Evolutionary conservation across 2,113 vertebrate species (phyloP), one percentile per base, ranked within the genome.

Genomic region (Hydrochoerus hydrochaeris): DNA sequence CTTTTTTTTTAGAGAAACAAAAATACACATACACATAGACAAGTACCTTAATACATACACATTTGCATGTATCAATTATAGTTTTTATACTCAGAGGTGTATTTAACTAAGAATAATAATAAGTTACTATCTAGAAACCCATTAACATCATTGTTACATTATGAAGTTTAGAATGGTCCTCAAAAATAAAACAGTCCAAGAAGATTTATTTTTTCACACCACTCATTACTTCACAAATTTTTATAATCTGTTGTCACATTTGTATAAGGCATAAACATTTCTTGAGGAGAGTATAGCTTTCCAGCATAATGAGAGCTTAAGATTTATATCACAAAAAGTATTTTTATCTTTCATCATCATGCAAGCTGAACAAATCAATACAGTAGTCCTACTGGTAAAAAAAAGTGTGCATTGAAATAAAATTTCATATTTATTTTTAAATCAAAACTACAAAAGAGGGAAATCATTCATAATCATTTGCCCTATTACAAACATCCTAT

Each of bases 341-440:
- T 85, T 49, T 62, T 88, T 84, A 91, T 84, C 94, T 94, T 54
- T 94, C 96, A 95, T 92, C 94, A 98, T 97, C 85, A 95, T 75
- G 35, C 14, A 60, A 71, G 62, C 41, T 96, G 89, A 95, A 94
- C 81, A 97, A 96, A 98, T 85, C 97, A 93, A 98, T 82, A 88
- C 71, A 24, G 5, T 87, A 97, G 97, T 95, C 60, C 81, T 95
- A 78, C 96, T 95, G 96, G n/a, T 95, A 95, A 86, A 69, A 85
- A 97, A 80, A 97, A 77, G 13, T 90, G 90, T 5, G 16, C 86
- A 73, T 96, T 90, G 94, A 86, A 16, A 6, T 88, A 58, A 97
- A 94, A 63, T 97, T 94, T 75, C 94, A 1, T 54, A 6, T 54
- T 71, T 85, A 60, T 90, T 97, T 98, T 96, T 22, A 91, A 96